phyloP scores from a whole-genome alignment of 2,113 vertebrate genomes.

The Podocnemis expansa region DNA sequence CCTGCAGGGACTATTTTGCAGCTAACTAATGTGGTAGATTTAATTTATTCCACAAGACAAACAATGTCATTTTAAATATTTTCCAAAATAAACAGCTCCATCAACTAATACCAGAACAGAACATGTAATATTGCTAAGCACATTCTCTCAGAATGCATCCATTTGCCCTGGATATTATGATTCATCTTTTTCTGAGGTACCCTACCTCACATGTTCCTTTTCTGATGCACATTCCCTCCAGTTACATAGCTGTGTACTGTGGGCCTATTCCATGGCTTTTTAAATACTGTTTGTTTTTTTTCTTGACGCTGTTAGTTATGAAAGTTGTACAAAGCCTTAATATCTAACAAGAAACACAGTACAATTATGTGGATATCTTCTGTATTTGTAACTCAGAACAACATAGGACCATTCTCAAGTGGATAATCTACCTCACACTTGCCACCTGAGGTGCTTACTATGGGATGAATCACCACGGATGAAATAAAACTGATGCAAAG shows the following conservation, averaged over 20 bases:
- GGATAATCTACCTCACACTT: background rate
- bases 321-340: background rate
- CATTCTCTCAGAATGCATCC: background rate
- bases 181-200: background rate
- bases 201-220: background rate
- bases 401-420: background rate
- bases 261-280: background rate
- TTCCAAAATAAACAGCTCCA: background rate
- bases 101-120: background rate
- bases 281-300: background rate
- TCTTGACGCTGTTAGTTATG: background rate
- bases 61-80: background rate
- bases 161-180: background rate
- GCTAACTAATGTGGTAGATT: background rate
- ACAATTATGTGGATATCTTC: background rate
- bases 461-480: background rate
- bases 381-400: background rate
- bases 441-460: background rate
- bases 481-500: background rate
- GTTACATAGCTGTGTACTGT: background rate
- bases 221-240: background rate
- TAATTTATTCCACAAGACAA: background rate
- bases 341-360: background rate
- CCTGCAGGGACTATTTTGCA: background rate
- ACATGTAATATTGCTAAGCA: background rate